Conservation (phyloP, 2,113 vertebrate genomes). For the Oceanodroma tethys region DNA sequence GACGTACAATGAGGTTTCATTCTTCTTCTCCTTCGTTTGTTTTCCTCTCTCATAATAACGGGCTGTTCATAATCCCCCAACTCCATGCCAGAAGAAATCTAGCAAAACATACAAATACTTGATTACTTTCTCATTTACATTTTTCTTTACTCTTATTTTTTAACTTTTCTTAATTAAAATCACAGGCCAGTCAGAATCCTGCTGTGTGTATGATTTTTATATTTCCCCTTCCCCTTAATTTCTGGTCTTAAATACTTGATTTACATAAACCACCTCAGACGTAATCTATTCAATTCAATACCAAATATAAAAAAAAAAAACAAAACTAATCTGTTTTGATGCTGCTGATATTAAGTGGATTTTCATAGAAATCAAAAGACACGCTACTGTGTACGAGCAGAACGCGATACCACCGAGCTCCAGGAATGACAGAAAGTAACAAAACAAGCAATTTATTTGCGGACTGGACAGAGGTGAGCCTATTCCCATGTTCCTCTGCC, state of each 20-base stretch:
- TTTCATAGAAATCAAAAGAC: not conserved
- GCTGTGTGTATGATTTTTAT: not conserved
- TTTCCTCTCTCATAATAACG: constrained; percentile 83
- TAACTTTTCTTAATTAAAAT: not conserved
- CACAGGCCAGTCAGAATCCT: not conserved
- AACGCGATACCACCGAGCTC: not conserved
- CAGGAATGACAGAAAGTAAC: not conserved
- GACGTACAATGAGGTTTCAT: constrained; percentile 84
- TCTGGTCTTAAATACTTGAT: not conserved
- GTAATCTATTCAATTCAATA: not conserved
- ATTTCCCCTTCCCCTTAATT: not conserved
- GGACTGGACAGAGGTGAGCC: not conserved
- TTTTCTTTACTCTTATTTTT: not conserved
- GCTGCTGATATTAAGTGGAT: not conserved
- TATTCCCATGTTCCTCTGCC: not conserved
- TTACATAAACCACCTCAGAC: not conserved
- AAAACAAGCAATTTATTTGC: not conserved
- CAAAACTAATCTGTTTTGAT: too few species aligned
- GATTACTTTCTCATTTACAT: not conserved
- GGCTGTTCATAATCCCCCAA: constrained; percentile 77
- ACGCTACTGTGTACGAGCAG: not conserved
- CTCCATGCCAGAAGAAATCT: constrained; percentile 85
- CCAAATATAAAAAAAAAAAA: not conserved
- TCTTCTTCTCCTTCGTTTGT: constrained; percentile 83
- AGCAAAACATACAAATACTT: not conserved